A percentile compares a stretch with the other conserved stretches of the same genome.
These are phyloP conservation scores for Xanthorhoe designata DNA, from an alignment of 2,888 invertebrate genomes.

Conservation along the genomic window DNA sequence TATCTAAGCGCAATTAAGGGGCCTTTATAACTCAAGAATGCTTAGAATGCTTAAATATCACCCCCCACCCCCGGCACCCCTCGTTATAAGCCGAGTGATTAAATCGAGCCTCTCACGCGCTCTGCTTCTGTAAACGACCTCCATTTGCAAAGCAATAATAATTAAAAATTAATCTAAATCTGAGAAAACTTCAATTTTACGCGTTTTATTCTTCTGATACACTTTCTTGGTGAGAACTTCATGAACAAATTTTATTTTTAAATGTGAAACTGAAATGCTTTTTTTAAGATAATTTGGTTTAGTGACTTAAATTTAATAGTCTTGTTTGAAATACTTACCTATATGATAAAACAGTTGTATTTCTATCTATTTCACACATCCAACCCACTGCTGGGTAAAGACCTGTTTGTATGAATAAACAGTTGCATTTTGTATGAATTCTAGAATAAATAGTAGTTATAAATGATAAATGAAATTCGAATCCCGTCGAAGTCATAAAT, in stretches of 20 bases:
- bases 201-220: neutral
- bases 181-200: slow-evolving; percentile 59
- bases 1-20: slow-evolving; percentile 73
- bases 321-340: too few species aligned
- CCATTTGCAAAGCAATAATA: slow-evolving; percentile 76
- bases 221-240: neutral
- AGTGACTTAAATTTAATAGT: too few species aligned
- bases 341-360: too few species aligned
- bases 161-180: slow-evolving; percentile 79
- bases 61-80: slow-evolving; percentile 55
- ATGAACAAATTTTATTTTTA: neutral
- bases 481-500: too few species aligned
- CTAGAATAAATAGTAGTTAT: neutral
- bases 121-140: slow-evolving; percentile 61
- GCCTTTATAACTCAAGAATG: slow-evolving; percentile 78
- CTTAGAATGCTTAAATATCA: slow-evolving; percentile 76
- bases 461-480: too few species aligned
- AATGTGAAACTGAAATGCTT: too few species aligned
- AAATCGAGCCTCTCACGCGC: slow-evolving; percentile 78
- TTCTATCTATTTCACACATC: too few species aligned
- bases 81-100: slow-evolving; percentile 78
- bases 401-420: too few species aligned
- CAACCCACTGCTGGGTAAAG: too few species aligned
- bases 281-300: too few species aligned
- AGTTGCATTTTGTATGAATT: too few species aligned